phyloP scores from a whole-genome alignment of 2,113 vertebrate genomes.

The Misgurnus anguillicaudatus region DNA sequence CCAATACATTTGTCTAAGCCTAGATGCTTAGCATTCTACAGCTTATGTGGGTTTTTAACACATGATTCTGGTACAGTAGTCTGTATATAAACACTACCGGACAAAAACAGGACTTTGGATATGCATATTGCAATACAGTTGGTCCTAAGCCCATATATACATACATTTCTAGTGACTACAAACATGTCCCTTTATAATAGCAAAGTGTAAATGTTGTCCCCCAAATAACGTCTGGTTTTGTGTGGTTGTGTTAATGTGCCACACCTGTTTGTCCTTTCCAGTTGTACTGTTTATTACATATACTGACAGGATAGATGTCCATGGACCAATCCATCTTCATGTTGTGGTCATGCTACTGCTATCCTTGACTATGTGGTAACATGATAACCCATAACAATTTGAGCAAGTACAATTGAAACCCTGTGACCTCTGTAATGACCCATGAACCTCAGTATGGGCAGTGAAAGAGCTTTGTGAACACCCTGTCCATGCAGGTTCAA shows the following conservation, averaged over 20 bases:
- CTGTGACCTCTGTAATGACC: not conserved
- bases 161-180: constrained; percentile 1
- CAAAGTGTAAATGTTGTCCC: not conserved
- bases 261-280: not conserved
- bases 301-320: constrained; percentile 8
- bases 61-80: too few species aligned
- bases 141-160: not conserved
- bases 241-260: not conserved
- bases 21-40: too few species aligned
- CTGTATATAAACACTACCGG: too few species aligned
- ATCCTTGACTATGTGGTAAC: constrained; percentile 33
- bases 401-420: constrained; percentile 20
- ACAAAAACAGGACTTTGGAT: too few species aligned
- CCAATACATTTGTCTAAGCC: too few species aligned
- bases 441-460: not conserved
- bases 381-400: constrained; percentile 46
- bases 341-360: constrained; percentile 16
- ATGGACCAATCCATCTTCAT: constrained; percentile 7
- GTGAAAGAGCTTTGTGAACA: constrained; percentile 15
- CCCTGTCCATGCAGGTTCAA: constrained; percentile 35
- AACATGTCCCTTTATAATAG: not conserved
- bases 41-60: too few species aligned
- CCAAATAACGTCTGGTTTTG: too few species aligned
- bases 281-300: constrained; percentile 1
- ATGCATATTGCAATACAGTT: too few species aligned